Conservation (phyloP, 2,113 vertebrate species). For the Acrocephalus kingi region DNA sequence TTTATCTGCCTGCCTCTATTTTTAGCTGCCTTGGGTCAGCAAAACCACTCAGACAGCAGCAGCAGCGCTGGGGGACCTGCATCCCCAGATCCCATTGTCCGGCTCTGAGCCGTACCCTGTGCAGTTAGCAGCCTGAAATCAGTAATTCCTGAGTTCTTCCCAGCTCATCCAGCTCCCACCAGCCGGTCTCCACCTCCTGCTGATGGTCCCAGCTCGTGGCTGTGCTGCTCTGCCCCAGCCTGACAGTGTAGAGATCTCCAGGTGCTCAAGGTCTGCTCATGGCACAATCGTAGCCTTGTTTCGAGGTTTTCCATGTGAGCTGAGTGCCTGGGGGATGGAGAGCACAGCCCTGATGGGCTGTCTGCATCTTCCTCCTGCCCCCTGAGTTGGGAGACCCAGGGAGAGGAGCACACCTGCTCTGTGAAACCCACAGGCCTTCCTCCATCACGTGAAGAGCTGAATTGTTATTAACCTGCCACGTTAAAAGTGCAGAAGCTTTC, state of each 20-base stretch:
- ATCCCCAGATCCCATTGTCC: neutral
- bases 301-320: rapidly evolving
- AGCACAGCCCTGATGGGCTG: neutral
- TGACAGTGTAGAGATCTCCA: neutral
- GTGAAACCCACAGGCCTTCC: neutral
- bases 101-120: rapidly evolving
- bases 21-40: slow-evolving; percentile 1
- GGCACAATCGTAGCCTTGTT: neutral
- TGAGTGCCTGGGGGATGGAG: neutral
- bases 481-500: neutral
- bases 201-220: neutral
- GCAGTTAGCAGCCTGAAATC: neutral
- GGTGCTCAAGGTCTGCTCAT: rapidly evolving
- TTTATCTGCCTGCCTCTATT: slow-evolving; percentile 4
- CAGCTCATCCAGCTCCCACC: neutral
- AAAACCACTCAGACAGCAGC: neutral
- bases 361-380: neutral
- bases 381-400: neutral
- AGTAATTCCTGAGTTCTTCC: neutral
- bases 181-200: neutral
- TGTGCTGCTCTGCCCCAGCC: neutral
- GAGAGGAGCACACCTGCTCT: neutral
- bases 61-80: neutral
- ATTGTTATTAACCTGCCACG: neutral
- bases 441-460: rapidly evolving